Conservation (phyloP, 2,113 vertebrate genomes). For the Hystrix brachyura region DNA sequence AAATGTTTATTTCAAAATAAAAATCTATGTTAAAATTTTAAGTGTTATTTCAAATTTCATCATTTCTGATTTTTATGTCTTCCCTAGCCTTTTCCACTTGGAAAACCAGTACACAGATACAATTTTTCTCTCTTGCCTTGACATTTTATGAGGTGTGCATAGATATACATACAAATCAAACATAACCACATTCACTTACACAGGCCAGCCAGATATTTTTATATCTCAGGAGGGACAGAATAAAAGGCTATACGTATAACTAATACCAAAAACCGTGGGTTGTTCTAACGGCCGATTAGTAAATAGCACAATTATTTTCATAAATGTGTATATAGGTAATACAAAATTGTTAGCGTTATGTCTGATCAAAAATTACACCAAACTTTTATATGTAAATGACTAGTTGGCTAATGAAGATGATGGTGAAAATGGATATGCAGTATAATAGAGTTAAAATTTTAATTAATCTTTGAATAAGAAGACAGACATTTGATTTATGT, state of each 20-base stretch:
- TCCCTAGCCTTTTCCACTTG: background rate
- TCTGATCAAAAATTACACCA: background rate
- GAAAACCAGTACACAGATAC: background rate
- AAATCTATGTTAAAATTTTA: constrained; percentile 19
- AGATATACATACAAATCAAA: background rate
- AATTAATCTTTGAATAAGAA: background rate
- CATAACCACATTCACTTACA: background rate
- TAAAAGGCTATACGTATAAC: background rate
- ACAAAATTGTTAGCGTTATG: background rate
- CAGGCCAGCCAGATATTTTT: background rate
- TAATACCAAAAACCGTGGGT: background rate
- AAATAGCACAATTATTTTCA: background rate
- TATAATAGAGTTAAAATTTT: background rate
- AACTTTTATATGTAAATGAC: background rate
- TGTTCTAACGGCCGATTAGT: background rate
- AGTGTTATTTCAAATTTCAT: background rate
- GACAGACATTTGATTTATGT: background rate
- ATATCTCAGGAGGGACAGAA: background rate
- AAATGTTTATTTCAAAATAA: background rate
- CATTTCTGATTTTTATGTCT: background rate
- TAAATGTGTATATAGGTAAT: background rate
- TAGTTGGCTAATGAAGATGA: background rate
- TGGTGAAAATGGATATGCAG: background rate
- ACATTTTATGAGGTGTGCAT: background rate
- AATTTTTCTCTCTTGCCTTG: background rate